These are phyloP conservation scores for Harlomillsia oculata DNA, from an alignment of 1,140 invertebrate genomes.

Conservation along the genomic window DNA sequence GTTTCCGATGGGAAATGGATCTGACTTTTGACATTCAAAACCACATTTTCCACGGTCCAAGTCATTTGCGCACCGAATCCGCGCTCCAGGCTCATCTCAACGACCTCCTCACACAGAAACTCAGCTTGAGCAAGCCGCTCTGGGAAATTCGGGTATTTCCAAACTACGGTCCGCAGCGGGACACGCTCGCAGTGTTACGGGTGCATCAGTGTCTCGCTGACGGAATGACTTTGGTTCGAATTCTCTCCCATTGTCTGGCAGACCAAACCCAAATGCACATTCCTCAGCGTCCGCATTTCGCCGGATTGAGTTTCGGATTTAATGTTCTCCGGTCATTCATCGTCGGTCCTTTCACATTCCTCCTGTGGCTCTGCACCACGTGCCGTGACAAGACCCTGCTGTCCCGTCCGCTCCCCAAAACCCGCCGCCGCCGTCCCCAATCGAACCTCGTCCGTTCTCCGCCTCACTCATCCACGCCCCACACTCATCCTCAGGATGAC, in stretches of 20 bases:
- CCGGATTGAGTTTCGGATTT: constrained; percentile 41
- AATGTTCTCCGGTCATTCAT: constrained; percentile 45
- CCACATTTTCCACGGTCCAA: constrained; percentile 45
- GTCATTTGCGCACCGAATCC: constrained; percentile 35
- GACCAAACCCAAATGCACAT: constrained; percentile 42
- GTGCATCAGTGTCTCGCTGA: constrained; percentile 51
- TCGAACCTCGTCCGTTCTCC: not conserved
- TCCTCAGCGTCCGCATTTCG: constrained; percentile 42
- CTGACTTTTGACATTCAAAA: constrained; percentile 45
- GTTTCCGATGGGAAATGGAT: constrained; percentile 47
- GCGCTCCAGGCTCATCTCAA: constrained; percentile 44
- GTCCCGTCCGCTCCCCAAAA: constrained; percentile 30
- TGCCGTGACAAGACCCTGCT: constrained; percentile 31
- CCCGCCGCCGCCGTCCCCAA: not conserved
- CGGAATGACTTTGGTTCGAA: constrained; percentile 46
- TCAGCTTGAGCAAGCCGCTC: constrained; percentile 43
- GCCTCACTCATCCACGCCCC: too few species aligned
- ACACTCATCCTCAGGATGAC: not conserved
- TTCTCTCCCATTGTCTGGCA: constrained; percentile 45
- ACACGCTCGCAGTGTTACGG: constrained; percentile 47
- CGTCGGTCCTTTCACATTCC: constrained; percentile 46
- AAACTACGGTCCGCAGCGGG: constrained; percentile 41
- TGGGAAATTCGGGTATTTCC: constrained; percentile 50
- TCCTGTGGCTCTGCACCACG: constrained; percentile 42
- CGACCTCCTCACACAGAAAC: constrained; percentile 41